Evolutionary conservation across 2,888 invertebrate genomes (phyloP).

Genomic region (Anthophora plumipes): DNA sequence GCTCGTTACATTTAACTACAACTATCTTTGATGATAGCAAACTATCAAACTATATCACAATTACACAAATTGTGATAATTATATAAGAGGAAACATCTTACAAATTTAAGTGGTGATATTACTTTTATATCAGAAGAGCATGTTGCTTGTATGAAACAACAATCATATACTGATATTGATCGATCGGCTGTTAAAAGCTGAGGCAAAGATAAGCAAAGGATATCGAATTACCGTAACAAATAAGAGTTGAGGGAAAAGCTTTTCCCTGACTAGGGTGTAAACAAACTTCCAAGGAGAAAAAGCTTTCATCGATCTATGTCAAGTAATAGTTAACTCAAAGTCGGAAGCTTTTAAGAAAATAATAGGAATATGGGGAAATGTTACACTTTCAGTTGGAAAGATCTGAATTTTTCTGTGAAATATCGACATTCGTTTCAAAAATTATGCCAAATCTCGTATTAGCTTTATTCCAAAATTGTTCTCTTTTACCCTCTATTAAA

Average conservation of each 20-base stretch:
- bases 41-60: no score
- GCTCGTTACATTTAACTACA: no score
- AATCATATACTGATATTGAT: constrained; percentile 26
- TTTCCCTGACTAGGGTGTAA: constrained; percentile 39
- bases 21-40: no score
- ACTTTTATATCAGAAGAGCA: not conserved
- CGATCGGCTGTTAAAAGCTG: constrained; percentile 36
- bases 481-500: no score
- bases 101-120: no score
- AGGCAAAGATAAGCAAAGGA: constrained; percentile 39
- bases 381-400: constrained; percentile 10
- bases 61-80: no score
- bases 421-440: not conserved
- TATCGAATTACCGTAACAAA: constrained; percentile 51
- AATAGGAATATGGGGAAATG: constrained; percentile 24
- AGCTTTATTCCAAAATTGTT: no score
- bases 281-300: constrained; percentile 30
- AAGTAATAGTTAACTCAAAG: constrained; percentile 26
- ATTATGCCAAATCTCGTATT: not conserved
- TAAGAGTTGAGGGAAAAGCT: constrained; percentile 33
- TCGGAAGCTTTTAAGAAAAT: constrained; percentile 9
- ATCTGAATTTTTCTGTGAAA: not conserved
- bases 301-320: constrained; percentile 35
- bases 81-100: no score
- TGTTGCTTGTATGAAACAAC: not conserved